Base-by-base conservation (phyloP, 1,140 invertebrate species). In the Nasonia longicornis region DNA sequence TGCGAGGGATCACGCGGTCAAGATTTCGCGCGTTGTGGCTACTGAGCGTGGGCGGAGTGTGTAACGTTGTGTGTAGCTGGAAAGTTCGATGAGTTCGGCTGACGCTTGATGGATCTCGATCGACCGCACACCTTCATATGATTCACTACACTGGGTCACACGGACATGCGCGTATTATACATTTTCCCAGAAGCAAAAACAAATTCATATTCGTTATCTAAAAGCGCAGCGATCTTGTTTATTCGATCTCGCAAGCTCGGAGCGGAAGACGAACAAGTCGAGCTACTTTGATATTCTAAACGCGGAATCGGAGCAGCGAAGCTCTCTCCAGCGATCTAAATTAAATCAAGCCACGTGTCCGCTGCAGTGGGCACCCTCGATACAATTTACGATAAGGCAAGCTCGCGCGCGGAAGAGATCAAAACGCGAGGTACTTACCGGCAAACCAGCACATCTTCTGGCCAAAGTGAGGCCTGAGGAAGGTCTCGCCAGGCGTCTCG, bases 401-500 rank as follows among this genome's bases (percentile, higher is more conserved):
- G 38, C 6, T 58, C 52, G 14, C 16, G 16, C 4, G 16, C 1
- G 45, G 8, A 12, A 16, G 52, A 58, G 52, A 58, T 58, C 16
- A 58, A n/a, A 58, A 58, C 20, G 7, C 52, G 16, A 20, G 7
- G 7, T 3, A 81, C 88, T 90, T 90, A 93, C 95, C 95, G 87
- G 93, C 93, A 91, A 96, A 96, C 95, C 95, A 96, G 89, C 95
- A 96, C 76, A 92, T 92, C 76, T 92, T 92, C 85, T 94, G 93
- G 6, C 94, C 95, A 88, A 96, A 96, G 73, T 94, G 93, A 14
- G 96, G 95, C 78, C 93, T 92, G 76, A 96, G 88, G 83, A 94
- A 92, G 82, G 92, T 89, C 73, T 91, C 89, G 45, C 92, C 86
- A 81, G 93, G 91, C 76, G 91, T 91, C 42, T 90, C 84, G 20